Evolutionary conservation across 2,113 vertebrate species (phyloP).

Genomic region (Gymnogyps californianus): DNA sequence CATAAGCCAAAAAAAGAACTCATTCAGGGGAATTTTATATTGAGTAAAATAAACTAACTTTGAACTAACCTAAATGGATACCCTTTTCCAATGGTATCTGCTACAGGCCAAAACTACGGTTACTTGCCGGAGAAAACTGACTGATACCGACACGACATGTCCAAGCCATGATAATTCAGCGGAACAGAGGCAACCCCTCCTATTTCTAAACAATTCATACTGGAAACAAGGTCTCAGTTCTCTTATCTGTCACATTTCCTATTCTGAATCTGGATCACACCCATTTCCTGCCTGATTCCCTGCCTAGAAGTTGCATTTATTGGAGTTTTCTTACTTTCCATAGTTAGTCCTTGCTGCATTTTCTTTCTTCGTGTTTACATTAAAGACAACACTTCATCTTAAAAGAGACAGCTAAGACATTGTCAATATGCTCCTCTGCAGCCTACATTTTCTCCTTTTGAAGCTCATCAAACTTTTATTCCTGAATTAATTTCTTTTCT

Average conservation of each 20-base stretch:
- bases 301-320: background rate
- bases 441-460: background rate
- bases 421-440: background rate
- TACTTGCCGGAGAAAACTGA: background rate
- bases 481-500: background rate
- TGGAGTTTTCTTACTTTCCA: background rate
- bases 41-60: background rate
- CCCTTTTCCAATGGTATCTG: background rate
- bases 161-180: background rate
- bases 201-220: background rate
- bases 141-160: background rate
- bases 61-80: background rate
- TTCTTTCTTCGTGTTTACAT: background rate
- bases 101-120: background rate
- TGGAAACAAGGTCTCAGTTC: background rate
- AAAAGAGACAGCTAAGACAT: background rate
- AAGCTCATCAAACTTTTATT: background rate
- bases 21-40: background rate
- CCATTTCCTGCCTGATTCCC: background rate
- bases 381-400: background rate
- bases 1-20: background rate
- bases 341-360: background rate
- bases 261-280: background rate
- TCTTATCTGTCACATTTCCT: slow-evolving; percentile 1
- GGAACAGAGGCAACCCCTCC: background rate